Percentiles rank a stretch among this genome's conserved stretches.
Evolutionary conservation across 2,797 vertebrate species (phyloP).

Genomic region (Okamejei kenojei): DNA sequence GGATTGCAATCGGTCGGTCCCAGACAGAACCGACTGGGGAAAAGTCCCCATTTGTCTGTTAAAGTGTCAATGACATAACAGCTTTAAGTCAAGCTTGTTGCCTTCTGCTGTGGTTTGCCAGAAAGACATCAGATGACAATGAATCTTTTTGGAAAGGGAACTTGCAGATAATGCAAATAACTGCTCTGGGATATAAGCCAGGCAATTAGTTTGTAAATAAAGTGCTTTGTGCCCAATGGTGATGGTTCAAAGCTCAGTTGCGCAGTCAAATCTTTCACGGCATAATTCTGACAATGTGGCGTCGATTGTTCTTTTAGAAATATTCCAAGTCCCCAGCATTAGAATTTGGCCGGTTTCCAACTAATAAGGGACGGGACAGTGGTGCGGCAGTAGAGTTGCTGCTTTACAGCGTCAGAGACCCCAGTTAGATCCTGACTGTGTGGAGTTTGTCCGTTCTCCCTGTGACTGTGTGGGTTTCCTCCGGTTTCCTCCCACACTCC

Average conservation of each 20-base stretch:
- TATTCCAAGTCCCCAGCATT: not conserved
- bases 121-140: not conserved
- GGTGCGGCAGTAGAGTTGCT: no score
- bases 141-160: not conserved
- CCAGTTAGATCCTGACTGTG: no score
- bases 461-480: no score
- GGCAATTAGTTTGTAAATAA: not conserved
- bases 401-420: no score
- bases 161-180: not conserved
- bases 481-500: no score
- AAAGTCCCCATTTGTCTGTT: not conserved
- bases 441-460: no score
- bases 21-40: not conserved
- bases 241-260: not conserved
- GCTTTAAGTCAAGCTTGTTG: not conserved
- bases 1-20: not conserved
- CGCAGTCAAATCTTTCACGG: no score
- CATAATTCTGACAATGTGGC: not conserved
- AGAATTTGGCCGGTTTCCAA: not conserved
- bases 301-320: not conserved
- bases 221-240: not conserved
- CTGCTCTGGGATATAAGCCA: not conserved
- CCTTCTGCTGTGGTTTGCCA: not conserved
- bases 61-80: not conserved
- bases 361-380: no score